Base-by-base conservation (phyloP, 2,797 vertebrate species). In the Pachyuromys duprasi region DNA sequence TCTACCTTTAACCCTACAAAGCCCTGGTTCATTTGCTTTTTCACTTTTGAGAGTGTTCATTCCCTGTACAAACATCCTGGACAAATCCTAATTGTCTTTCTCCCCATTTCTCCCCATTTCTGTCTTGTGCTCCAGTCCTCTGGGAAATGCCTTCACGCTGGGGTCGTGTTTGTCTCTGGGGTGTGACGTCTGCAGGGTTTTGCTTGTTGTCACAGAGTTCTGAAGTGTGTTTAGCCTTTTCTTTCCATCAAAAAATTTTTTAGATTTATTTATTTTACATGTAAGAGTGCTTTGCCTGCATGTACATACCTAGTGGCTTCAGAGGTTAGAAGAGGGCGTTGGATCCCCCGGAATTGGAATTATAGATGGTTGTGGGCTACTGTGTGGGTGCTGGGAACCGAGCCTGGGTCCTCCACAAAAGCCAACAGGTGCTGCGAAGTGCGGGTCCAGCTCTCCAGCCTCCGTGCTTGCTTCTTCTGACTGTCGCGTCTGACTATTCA, bases 31-130 rank as follows among this genome's bases (percentile, higher is more conserved):
- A 28, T 24, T 36, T 79, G 36, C 39, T 24, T 36, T 95, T 91
- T 95, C 87, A 39, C 94, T 57, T 92, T 86, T 87, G 91, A 86
- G 39, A 88, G 84, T 89, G 92, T 83, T 39, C 28, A 90, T 90
- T 92, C 63, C 12, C 5, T 72, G 0, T 72, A 11, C 63, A 67
- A 72, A 60, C 80, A 20, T 49, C 78, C 45, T 91, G 45, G 82
- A 63, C 62, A 94, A 24, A 67, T 45, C n/a, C 83, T 28, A 63
- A 2, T 70, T 83, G 22, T 20, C 49, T 24, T 53, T 5, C 11
- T 17, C 20, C 53, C 2, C 36, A 36, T 28, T 11, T 57, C 8
- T 28, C 22, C 33, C 62, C 3, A 15, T 86, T 79, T 82, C 22
- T 11, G 5, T 75, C 57, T 75, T 33, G 82, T 28, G 49, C 17